Percentiles rank a stretch among this genome's conserved stretches.
These are phyloP conservation scores for Melanargia galathea DNA, from an alignment of 2,888 invertebrate species.

Conservation along the genomic window DNA sequence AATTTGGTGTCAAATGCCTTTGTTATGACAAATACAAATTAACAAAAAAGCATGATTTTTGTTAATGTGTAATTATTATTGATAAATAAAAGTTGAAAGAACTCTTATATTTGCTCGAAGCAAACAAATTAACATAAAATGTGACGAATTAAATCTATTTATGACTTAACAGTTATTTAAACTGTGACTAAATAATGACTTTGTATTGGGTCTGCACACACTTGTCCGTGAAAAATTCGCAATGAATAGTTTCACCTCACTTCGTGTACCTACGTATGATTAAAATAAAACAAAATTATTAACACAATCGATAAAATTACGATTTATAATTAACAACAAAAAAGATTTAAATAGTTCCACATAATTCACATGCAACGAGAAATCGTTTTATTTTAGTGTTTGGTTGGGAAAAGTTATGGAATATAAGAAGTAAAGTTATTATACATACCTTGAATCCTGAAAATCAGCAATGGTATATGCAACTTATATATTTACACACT, in stretches of 20 bases:
- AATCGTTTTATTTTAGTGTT: not conserved
- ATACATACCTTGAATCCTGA: not conserved
- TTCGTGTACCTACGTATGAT: not conserved
- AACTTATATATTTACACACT: not conserved
- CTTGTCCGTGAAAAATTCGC: slow-evolving; percentile 4
- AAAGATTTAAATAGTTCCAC: not conserved
- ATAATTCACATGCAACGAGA: not conserved
- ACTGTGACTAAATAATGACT: slow-evolving; percentile 11
- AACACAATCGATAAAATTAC: not conserved
- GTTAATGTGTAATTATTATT: no score
- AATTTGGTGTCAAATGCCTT: no score
- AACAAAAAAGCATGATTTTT: no score
- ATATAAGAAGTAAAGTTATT: not conserved
- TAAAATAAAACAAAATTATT: slow-evolving; percentile 1
- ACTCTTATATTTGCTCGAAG: not conserved
- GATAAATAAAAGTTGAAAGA: not conserved
- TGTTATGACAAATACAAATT: no score
- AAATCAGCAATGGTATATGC: not conserved
- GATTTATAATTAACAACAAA: not conserved
- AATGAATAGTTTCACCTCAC: not conserved
- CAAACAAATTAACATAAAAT: not conserved
- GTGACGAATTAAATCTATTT: not conserved
- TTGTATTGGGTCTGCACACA: slow-evolving; percentile 1
- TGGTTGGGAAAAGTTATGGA: not conserved
- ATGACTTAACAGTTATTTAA: not conserved